phyloP scores from a whole-genome alignment of 2,888 invertebrate species.

The Lysandra bellargus region DNA sequence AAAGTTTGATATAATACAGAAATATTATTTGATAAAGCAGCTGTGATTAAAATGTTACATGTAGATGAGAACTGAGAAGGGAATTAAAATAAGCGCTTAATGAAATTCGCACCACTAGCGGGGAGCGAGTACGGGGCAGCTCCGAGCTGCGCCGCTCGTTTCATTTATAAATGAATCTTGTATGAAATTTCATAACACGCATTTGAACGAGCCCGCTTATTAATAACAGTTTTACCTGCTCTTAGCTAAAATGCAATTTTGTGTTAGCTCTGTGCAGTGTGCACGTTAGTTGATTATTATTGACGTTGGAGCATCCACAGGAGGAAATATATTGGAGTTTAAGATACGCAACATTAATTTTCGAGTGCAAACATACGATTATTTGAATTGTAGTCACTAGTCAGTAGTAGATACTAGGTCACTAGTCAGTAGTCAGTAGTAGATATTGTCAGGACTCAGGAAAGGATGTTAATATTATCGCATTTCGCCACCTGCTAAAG shows the following conservation, averaged over 20 bases:
- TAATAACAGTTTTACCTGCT: conserved; percentile 27
- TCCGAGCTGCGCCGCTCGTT: neutral
- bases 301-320: neutral
- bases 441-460: no score
- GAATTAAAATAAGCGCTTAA: conserved; percentile 15
- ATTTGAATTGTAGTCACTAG: no score
- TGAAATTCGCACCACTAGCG: neutral
- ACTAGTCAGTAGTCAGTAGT: no score
- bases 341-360: neutral
- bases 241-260: conserved; percentile 13
- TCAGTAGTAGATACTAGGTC: no score
- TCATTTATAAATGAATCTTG: conserved; percentile 24
- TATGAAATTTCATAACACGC: conserved; percentile 3
- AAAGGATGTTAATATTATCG: no score
- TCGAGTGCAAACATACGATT: no score
- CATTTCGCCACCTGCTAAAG: neutral
- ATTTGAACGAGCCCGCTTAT: conserved; percentile 20
- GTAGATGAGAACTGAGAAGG: neutral
- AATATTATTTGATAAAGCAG: neutral
- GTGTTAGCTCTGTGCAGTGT: neutral
- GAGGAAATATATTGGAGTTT: neutral
- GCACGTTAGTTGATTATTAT: neutral
- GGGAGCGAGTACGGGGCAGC: neutral
- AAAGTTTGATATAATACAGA: neutral
- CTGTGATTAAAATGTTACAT: neutral